Conservation (phyloP, 2,113 vertebrate genomes). For the Tetrax tetrax region DNA sequence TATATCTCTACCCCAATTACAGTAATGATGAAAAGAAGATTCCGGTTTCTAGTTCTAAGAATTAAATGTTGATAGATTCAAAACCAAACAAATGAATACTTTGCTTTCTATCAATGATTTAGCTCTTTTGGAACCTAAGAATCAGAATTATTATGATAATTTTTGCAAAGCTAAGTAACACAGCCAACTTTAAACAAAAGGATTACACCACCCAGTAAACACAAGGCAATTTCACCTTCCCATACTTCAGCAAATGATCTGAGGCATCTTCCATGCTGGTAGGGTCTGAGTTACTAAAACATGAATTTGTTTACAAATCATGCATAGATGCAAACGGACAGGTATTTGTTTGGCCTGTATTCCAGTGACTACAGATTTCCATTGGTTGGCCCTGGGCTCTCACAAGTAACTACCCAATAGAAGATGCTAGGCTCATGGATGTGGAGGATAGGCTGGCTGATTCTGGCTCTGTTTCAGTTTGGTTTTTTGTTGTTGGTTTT, state of each 20-base stretch:
- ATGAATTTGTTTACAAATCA: background rate
- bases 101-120: background rate
- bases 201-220: background rate
- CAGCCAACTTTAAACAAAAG: background rate
- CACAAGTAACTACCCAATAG: background rate
- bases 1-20: background rate
- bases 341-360: background rate
- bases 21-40: background rate
- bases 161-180: background rate
- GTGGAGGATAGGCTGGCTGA: background rate
- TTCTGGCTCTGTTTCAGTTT: background rate
- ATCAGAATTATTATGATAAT: background rate
- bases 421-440: accelerated
- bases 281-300: background rate
- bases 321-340: background rate
- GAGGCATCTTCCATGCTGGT: background rate
- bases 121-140: background rate
- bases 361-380: background rate
- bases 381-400: background rate
- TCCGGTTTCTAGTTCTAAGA: background rate
- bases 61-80: background rate
- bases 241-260: background rate
- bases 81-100: background rate
- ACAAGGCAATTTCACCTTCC: background rate
- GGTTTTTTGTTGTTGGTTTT: background rate